Evolutionary conservation across 2,113 vertebrate genomes (phyloP), one percentile per base, ranked within the genome.

Genomic region (Etheostoma spectabile): DNA sequence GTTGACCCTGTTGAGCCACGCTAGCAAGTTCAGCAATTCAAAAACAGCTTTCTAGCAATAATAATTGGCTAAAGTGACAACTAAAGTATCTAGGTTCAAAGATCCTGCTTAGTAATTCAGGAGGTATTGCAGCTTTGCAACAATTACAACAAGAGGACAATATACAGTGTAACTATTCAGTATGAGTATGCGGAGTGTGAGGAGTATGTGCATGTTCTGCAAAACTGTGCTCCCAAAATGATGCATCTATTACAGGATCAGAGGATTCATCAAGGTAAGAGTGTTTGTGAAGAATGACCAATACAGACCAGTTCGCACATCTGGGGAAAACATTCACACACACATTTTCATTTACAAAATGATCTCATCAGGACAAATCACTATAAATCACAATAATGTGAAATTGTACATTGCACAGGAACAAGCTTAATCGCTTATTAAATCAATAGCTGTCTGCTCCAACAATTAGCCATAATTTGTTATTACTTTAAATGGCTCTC

Each of bases 401-500:
- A 53, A 64, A 42, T 55, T 73, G 35, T 69, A 64, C 24, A 60
- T 52, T 48, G 38, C 30, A 64, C 21, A 55, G 38, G 59, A 79
- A 55, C 46, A 67, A 18, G 48, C 61, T 12, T 67, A 63, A 81
- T 35, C 33, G 65, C 21, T 4, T 42, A 55, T 33, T 35, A 52
- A 82, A 85, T 85, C 82, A 83, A 74, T 67, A 64, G 8, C 62
- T 73, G 76, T 52, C 78, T 35, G 61, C 42, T 38, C 10, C 30
- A 0, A 70, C 15, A 81, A 77, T 79, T 69, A 77, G 22, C 57
- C 38, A 18, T 48, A 21, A 57, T 51, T 68, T 80, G 77, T 75
- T 70, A 53, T 79, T 61, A 46, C 45, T 74, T 53, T 22, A 60
- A 76, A 56, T n/a, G 71, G 18, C 21, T 5, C 53, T 49, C 24